Base-by-base conservation (phyloP, 23 tunicate genomes). In the Clavelina lepadiformis region DNA sequence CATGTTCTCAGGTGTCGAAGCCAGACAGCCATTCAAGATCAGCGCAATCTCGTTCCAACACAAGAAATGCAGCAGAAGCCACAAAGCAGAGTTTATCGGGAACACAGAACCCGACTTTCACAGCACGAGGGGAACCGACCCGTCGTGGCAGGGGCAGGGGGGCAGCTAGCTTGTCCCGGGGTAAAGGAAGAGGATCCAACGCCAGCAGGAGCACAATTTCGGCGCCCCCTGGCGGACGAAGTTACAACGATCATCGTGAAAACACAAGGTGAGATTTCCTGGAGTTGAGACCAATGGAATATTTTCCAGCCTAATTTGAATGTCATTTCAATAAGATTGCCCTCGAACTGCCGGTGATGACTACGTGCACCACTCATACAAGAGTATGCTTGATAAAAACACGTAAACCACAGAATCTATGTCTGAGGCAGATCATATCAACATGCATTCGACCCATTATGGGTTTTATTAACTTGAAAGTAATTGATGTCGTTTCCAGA, bases 41-140 rank as follows among this genome's bases (percentile, higher is more conserved):
- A n/a, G n/a, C n/a, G n/a, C n/a, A n/a, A n/a, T n/a, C n/a, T n/a
- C n/a, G n/a, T n/a, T n/a, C n/a, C n/a, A n/a, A 20, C 22, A 15
- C 27, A 15, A 24, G 27, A 18, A 56, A n/a, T 24, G 27, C 18
- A 23, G 22, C 27, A 56, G 22, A 21, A 20, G 25, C 61, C 24
- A n/a, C 54, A 46, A 49, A 28, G 28, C 72, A 20, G 0, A 26
- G 11, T 26, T 7, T 7, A 15, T n/a, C 75, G n/a, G n/a, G n/a
- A n/a, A n/a, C n/a, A n/a, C n/a, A n/a, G n/a, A n/a, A n/a, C 0
- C n/a, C 51, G 20, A 44, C 73, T 28, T 86, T 86, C 58, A 38
- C 44, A 2, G 85, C 95, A 0, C 46, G 96, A 24, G 96, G 96
- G 41, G 87, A 79, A 51, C 82, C 87, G 0, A 32, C 87, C 13